Base-by-base conservation (phyloP, 2,113 vertebrate species). In the Mastomys natalensis region DNA sequence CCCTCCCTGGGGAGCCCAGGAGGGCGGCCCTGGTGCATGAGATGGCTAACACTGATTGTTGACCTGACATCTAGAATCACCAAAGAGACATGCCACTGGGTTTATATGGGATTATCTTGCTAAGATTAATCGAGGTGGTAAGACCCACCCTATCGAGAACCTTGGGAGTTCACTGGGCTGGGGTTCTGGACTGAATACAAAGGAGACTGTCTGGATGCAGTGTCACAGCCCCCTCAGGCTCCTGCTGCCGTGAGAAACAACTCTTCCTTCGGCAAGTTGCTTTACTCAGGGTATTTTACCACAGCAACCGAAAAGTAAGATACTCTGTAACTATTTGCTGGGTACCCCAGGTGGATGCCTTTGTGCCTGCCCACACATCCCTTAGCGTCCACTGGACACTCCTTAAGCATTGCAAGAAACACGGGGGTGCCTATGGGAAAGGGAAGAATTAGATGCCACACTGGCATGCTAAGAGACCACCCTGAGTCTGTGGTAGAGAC, bases 391-490 rank as follows among this genome's bases (percentile, higher is more conserved):
- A 12, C 8, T 45, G 51, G 26, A 37, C 4, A 31, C 16, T 0
- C 31, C 7, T 0, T 51, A 68, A 26, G 13, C 29, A 1, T 1
- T 4, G 29, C 1, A 29, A 31, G 45, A 7, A 12, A 24, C 26
- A 51, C 31, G 19, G 22, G 22, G 43, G 12, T 1, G 24, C 4
- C 0, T 4, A 22, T 0, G 2, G 45, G 26, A 13, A 48, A 72
- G 9, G 11, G 21, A 7, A 62, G 66, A 40, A 16, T 1, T 17
- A 43, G n/a, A 29, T 0, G 0, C 85, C 0, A 1, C 3, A 1
- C 17, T 0, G 16, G 8, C 11, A 0, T 0, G 68, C 5, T 1
- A 10, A 78, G 55, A 37, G 82, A 19, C 37, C 21, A 0, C 1
- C 4, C 3, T 0, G 10, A 51, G 60, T 58, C 2, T n/a, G 37